phyloP scores from a whole-genome alignment of 1,140 invertebrate genomes.

The Adoxophyes honmai region DNA sequence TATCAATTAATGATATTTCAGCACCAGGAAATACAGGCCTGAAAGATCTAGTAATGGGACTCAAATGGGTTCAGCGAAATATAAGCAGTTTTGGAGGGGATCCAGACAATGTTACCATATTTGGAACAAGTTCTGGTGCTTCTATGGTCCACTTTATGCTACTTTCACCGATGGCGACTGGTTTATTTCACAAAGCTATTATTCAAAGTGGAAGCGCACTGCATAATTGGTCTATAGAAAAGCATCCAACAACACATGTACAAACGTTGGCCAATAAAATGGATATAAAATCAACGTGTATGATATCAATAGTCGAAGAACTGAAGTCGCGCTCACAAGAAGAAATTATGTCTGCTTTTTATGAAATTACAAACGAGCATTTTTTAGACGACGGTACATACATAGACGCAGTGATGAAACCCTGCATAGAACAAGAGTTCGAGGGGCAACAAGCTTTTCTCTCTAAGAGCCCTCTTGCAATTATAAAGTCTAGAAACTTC shows the following conservation, averaged over 20 bases:
- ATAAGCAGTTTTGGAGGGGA: constrained; percentile 80
- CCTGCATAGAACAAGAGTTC: constrained; percentile 61
- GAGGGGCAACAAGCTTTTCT: constrained; percentile 59
- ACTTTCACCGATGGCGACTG: constrained; percentile 76
- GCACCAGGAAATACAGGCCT: constrained; percentile 80
- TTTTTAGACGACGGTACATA: constrained; percentile 20
- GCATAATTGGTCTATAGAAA: constrained; percentile 54
- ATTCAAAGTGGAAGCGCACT: constrained; percentile 61
- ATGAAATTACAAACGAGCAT: constrained; percentile 17
- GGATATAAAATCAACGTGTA: constrained; percentile 40
- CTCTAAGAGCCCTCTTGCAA: constrained; percentile 42
- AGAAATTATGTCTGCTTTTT: constrained; percentile 43
- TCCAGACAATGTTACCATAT: constrained; percentile 79
- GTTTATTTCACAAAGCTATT: constrained; percentile 75
- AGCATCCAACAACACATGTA: constrained; percentile 44
- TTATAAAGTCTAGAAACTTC: constrained; percentile 59
- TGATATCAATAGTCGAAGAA: constrained; percentile 52
- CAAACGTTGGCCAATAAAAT: constrained; percentile 49
- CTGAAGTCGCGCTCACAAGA: constrained; percentile 35
- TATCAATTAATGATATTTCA: constrained; percentile 55
- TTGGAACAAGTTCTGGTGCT: constrained; percentile 79
- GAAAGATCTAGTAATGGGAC: constrained; percentile 79
- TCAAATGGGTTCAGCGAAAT: constrained; percentile 81
- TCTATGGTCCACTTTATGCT: constrained; percentile 74
- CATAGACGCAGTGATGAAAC: constrained; percentile 54